phyloP scores from a whole-genome alignment of 2,888 invertebrate species.

The Drosophila mimica region DNA sequence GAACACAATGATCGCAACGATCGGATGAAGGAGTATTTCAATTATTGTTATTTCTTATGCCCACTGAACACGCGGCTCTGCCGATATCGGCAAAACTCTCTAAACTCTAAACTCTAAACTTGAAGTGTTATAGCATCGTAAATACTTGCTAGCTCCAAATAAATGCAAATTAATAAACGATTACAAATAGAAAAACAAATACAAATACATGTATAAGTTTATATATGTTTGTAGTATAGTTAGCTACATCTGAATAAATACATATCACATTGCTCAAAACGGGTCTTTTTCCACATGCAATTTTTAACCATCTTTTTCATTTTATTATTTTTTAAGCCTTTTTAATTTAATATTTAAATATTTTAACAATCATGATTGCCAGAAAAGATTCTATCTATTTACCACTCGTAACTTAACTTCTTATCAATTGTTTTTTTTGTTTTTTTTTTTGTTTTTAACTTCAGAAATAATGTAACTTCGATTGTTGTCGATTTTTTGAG shows the following conservation, averaged over 20 bases:
- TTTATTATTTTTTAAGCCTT: background rate
- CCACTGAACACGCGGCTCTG: constrained; percentile 21
- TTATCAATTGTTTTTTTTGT: background rate
- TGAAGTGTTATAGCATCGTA: constrained; percentile 44
- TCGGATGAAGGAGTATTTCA: background rate
- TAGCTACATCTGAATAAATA: constrained; percentile 31
- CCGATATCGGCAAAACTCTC: constrained; percentile 6
- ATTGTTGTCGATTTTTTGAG: background rate
- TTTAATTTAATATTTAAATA: constrained; percentile 13
- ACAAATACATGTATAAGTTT: constrained; percentile 7
- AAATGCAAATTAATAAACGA: constrained; percentile 13
- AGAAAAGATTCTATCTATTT: constrained; percentile 40
- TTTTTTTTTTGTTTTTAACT: too few species aligned
- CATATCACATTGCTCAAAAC: constrained; percentile 66
- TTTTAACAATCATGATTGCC: constrained; percentile 55
- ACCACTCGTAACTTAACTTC: constrained; percentile 1
- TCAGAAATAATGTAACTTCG: constrained; percentile 1
- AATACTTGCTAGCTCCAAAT: constrained; percentile 47
- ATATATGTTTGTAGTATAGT: constrained; percentile 12
- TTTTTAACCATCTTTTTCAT: background rate
- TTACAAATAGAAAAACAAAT: constrained; percentile 1
- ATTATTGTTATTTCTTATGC: constrained; percentile 8
- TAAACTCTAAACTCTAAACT: constrained; percentile 16
- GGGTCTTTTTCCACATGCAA: constrained; percentile 14
- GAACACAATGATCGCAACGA: constrained; percentile 27